Evolutionary conservation across 2,888 invertebrate genomes (phyloP), one percentile per base, ranked within the genome.

Genomic region (Norana najaformis): DNA sequence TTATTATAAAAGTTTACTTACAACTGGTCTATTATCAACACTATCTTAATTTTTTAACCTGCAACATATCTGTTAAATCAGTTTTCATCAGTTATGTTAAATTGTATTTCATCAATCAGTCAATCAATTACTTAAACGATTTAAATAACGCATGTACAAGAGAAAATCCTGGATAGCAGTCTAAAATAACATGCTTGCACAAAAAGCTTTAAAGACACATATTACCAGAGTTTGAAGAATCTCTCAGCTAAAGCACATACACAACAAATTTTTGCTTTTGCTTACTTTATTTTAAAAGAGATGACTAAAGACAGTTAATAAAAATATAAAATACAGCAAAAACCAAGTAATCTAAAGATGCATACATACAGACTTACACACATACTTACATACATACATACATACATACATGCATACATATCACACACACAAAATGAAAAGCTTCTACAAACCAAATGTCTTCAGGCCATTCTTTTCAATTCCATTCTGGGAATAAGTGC

Each of bases 401-500:
- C 53, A 53, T 53, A 30, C 13, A 53, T 53, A 53, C 4, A 11
- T 53, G 53, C 3, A 53, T 13, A 69, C 11, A 69, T n/a, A 69
- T n/a, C n/a, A 69, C 11, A 69, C 11, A 69, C 13, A 69, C n/a
- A 69, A n/a, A 69, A 69, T 69, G n/a, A n/a, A n/a, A 69, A n/a
- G 11, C 30, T n/a, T 85, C 37, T 3, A 89, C 93, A 93, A 92
- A 95, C 96, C 96, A 85, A 95, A 91, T 41, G 91, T 91, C 89
- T 91, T 91, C 39, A 95, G 91, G 8, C 93, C 92, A 0, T 95
- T 95, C 0, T 96, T 95, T 0, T 96, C 96, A 3, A 96, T 93
- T 0, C 98, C 98, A 91, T 96, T 96, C 0, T 96, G 94, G 0
- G 97, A 97, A 93, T 97, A 97, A 90, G 96, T 96, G 30, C 97